phyloP scores from a whole-genome alignment of 1,140 invertebrate species.

The Polyergus mexicanus region DNA sequence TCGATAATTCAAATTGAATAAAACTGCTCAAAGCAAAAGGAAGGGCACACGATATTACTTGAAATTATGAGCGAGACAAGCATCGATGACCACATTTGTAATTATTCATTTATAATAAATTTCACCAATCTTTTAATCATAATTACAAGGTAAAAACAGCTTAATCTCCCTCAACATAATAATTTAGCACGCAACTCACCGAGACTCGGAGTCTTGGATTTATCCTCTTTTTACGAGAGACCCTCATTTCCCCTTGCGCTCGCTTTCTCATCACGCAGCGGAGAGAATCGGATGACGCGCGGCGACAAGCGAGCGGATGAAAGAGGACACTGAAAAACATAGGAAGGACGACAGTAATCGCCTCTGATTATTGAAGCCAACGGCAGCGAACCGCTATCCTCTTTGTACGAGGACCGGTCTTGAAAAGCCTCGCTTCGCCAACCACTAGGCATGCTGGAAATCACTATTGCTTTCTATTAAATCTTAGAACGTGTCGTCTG shows the following conservation, averaged over 20 bases:
- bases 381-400: conserved; percentile 47
- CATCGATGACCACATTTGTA: background rate
- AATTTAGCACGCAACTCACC: conserved; percentile 35
- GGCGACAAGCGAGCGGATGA: conserved; percentile 65
- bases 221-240: conserved; percentile 46
- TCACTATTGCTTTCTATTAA: conserved; percentile 55
- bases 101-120: conserved; percentile 10
- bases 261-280: conserved; percentile 36
- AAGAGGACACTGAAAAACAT: conserved; percentile 72
- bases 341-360: conserved; percentile 79
- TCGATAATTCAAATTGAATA: background rate
- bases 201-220: conserved; percentile 25
- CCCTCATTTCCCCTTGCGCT: conserved; percentile 17
- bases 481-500: conserved; percentile 53
- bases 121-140: background rate
- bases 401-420: conserved; percentile 25
- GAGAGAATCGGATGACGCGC: conserved; percentile 60
- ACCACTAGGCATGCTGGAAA: conserved; percentile 37
- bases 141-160: conserved; percentile 3
- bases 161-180: conserved; percentile 29
- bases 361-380: conserved; percentile 76
- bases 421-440: conserved; percentile 38
- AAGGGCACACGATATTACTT: background rate
- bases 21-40: background rate
- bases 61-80: background rate